Evolutionary conservation across 2,113 vertebrate genomes (phyloP).

Genomic region (Gallinago jamesoni): DNA sequence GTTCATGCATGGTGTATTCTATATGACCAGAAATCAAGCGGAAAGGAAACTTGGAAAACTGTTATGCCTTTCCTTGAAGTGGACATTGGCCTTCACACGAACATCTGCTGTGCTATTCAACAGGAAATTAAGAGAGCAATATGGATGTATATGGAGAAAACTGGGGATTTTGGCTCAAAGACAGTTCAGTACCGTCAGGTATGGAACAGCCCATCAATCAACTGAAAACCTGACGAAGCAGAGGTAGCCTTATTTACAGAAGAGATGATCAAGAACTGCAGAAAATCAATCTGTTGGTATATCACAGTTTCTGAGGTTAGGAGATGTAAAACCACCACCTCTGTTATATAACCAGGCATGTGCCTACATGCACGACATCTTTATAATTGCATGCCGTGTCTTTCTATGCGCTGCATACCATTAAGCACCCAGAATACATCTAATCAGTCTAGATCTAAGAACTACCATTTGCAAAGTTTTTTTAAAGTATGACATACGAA

Average conservation of each 20-base stretch:
- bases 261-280: background rate
- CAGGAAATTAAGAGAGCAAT: background rate
- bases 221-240: background rate
- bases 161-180: background rate
- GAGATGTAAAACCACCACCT: background rate
- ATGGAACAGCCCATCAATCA: background rate
- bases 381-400: background rate
- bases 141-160: background rate
- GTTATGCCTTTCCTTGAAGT: background rate
- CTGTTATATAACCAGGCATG: slow-evolving; percentile 30
- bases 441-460: slow-evolving; percentile 23
- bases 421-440: slow-evolving; percentile 16
- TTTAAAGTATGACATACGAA: slow-evolving; percentile 6
- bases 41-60: background rate
- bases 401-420: background rate
- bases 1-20: background rate
- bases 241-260: background rate
- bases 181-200: background rate
- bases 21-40: background rate
- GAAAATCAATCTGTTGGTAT: slow-evolving; percentile 6
- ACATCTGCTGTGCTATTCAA: background rate
- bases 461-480: background rate
- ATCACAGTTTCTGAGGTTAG: slow-evolving; percentile 14
- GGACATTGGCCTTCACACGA: background rate
- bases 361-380: slow-evolving; percentile 26